Conservation (phyloP, 2,113 vertebrate species). For the Sakesphorus luctuosus region DNA sequence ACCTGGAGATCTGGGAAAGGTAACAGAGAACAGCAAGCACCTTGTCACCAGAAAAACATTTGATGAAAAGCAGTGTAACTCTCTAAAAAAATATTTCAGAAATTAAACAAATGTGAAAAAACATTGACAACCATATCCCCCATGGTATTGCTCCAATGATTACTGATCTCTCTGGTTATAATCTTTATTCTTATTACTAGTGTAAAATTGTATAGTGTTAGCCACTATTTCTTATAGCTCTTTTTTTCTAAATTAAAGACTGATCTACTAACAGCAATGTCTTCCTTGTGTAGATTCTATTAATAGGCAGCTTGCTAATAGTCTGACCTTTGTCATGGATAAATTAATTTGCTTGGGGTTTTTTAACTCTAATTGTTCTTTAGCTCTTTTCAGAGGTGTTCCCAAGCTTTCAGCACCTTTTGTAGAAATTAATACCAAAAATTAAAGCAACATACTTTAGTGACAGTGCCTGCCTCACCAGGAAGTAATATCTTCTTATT, state of each 20-base stretch:
- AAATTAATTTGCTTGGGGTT: not conserved
- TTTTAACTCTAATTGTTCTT: not conserved
- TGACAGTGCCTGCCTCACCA: not conserved
- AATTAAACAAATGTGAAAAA: not conserved
- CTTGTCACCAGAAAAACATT: not conserved
- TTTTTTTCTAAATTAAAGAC: not conserved
- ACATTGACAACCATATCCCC: not conserved
- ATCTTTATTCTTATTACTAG: not conserved
- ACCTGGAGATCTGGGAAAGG: not conserved
- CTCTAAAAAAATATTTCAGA: not conserved
- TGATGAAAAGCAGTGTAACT: not conserved
- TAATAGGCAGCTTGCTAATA: not conserved
- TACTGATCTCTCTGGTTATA: not conserved
- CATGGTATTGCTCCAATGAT: not conserved
- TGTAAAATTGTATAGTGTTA: not conserved
- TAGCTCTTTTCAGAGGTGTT: not conserved
- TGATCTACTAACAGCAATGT: not conserved
- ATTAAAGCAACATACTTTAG: not conserved
- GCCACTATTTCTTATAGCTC: not conserved
- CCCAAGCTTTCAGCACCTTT: not conserved
- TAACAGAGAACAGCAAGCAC: not conserved
- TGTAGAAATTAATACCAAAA: not conserved
- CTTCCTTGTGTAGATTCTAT: not conserved
- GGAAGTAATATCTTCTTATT: not conserved
- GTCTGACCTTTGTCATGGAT: not conserved